Percentiles rank a stretch among this genome's conserved stretches.
These are phyloP conservation scores for Drosophila dives DNA, from an alignment of 2,888 invertebrate species.

Conservation along the genomic window DNA sequence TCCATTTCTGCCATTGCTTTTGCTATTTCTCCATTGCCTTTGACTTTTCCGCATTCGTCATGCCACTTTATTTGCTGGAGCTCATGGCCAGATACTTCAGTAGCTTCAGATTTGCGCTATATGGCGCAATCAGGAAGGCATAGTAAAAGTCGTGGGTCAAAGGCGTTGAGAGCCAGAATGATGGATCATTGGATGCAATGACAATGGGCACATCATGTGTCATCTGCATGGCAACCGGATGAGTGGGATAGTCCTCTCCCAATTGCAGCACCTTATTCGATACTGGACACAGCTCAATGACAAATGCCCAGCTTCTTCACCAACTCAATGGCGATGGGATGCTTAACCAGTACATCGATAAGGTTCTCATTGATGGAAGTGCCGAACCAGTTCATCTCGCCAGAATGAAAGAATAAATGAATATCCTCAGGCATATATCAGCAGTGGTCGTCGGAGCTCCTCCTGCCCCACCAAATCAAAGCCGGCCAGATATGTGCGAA, in stretches of 20 bases:
- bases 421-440: conserved; percentile 85
- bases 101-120: conserved; percentile 88
- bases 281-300: conserved; percentile 91
- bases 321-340: conserved; percentile 88
- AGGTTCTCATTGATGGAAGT: conserved; percentile 89
- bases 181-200: conserved; percentile 92
- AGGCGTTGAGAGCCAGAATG: conserved; percentile 90
- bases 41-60: conserved; percentile 85
- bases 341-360: conserved; percentile 90
- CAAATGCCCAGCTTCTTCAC: conserved; percentile 87
- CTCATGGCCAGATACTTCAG: conserved; percentile 90
- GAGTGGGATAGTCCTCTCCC: conserved; percentile 90
- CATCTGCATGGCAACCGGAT: conserved; percentile 88
- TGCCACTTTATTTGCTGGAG: conserved; percentile 89
- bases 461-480: conserved; percentile 94
- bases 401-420: conserved; percentile 91
- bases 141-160: conserved; percentile 92
- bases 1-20: conserved; percentile 86
- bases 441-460: conserved; percentile 88
- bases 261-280: conserved; percentile 91
- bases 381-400: conserved; percentile 92
- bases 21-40: conserved; percentile 86
- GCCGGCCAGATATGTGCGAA: conserved; percentile 90
- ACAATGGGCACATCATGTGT: conserved; percentile 89
- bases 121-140: conserved; percentile 91